Conservation (phyloP, 2,888 invertebrate genomes). For the Thysanoteuthis rhombus region DNA sequence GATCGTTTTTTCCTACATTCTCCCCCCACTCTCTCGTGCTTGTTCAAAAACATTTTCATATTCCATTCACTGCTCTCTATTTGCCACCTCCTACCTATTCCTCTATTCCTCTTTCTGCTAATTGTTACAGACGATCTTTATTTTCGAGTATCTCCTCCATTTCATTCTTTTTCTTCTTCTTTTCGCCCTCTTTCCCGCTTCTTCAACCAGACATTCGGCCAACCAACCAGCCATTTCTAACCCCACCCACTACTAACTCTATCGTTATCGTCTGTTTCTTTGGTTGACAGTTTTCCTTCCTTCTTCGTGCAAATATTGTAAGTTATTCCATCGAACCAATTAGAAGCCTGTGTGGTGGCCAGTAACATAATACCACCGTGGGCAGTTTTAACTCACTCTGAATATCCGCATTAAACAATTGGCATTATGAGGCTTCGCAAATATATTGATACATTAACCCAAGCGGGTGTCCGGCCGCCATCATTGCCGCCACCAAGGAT, state of each 20-base stretch:
- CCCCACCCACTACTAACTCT: not conserved
- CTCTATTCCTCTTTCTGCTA: not conserved
- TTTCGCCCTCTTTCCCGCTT: not conserved
- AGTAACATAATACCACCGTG: slow-evolving; percentile 12
- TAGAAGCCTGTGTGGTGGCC: not conserved
- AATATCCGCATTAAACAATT: slow-evolving; percentile 12
- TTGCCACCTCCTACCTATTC: not conserved
- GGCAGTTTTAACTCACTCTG: slow-evolving; percentile 12
- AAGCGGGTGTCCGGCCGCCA: not conserved
- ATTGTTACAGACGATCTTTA: not conserved
- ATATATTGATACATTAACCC: slow-evolving; percentile 12
- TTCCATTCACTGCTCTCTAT: not conserved
- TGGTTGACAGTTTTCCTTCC: not conserved
- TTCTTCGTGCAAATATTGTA: slow-evolving; percentile 12
- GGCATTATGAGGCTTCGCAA: not conserved
- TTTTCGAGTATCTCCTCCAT: not conserved
- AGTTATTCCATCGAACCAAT: slow-evolving; percentile 12
- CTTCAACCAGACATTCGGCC: not conserved
- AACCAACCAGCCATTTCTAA: not conserved
- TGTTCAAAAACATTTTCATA: not conserved
- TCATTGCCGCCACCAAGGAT: not conserved
- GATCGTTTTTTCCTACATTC: not conserved
- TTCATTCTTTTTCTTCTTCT: not conserved
- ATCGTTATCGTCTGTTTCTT: not conserved
- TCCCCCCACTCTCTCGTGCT: too few species aligned